These are phyloP conservation scores for Pimpla rufipes DNA, from an alignment of 2,888 invertebrate genomes.

Conservation along the genomic window DNA sequence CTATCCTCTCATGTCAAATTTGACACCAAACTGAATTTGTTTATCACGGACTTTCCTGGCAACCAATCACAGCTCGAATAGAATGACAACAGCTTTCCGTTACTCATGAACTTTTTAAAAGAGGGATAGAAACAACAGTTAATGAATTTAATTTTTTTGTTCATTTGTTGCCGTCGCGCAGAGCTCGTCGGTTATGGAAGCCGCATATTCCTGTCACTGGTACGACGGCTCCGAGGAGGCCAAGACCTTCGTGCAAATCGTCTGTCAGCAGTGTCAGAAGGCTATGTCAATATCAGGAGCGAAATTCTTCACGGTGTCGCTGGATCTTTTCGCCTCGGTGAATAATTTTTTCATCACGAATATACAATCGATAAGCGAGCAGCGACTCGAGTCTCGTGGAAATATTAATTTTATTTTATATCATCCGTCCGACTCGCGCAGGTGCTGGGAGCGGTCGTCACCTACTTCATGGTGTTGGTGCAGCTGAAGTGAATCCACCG, in stretches of 20 bases:
- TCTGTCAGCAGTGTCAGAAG: slow-evolving; percentile 96
- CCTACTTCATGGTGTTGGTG: slow-evolving; percentile 96
- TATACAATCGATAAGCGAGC: not conserved
- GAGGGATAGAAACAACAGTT: no score
- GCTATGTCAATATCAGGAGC: slow-evolving; percentile 96
- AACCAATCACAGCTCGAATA: no score
- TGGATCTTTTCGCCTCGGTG: slow-evolving; percentile 95
- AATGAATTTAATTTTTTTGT: no score
- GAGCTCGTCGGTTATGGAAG: slow-evolving; percentile 97
- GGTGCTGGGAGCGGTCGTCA: slow-evolving; percentile 95
- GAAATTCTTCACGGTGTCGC: slow-evolving; percentile 95
- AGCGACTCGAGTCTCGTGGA: not conserved
- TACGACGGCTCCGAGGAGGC: slow-evolving; percentile 96
- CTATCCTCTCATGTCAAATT: no score
- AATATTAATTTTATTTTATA: not conserved
- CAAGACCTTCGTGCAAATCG: slow-evolving; percentile 96
- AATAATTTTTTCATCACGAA: slow-evolving; percentile 80
- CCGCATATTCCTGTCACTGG: slow-evolving; percentile 96
- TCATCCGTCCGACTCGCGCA: slow-evolving; percentile 81
- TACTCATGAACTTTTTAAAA: no score
- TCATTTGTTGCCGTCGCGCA: slow-evolving; percentile 80
- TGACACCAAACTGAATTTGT: no score
- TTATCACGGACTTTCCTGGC: no score
- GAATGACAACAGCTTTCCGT: no score
- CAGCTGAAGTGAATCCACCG: slow-evolving; percentile 90